A percentile compares a stretch with the other conserved stretches of the same genome.
These are phyloP conservation scores for Microcebus lehilahytsara DNA, from an alignment of 2,113 vertebrate genomes.

Conservation along the genomic window DNA sequence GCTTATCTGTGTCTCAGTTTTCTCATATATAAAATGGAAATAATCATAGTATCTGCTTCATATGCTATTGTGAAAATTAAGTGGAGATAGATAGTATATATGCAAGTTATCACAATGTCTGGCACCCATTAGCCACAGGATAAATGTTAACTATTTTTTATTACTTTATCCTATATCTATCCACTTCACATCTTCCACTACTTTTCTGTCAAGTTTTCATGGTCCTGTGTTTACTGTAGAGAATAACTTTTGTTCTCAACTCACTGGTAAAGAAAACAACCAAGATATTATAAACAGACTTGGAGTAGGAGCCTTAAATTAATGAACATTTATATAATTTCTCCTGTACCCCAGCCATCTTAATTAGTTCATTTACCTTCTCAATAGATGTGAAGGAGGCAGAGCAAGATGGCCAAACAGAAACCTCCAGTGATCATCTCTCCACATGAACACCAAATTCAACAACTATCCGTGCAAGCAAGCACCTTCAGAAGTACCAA, in stretches of 20 bases:
- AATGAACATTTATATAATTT: background rate
- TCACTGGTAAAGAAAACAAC: conserved; percentile 10
- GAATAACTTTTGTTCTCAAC: background rate
- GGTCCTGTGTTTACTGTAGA: background rate
- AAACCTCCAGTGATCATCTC: no score
- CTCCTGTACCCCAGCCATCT: background rate
- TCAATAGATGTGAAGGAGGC: background rate
- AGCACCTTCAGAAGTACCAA: no score
- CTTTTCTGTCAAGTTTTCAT: background rate
- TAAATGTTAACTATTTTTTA: conserved; percentile 16
- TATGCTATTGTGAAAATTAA: background rate
- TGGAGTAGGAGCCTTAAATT: background rate
- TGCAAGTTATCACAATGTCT: background rate
- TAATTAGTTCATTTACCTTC: background rate
- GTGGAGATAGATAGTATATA: background rate
- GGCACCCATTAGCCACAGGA: background rate
- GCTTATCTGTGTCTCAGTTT: background rate
- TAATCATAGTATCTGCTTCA: background rate
- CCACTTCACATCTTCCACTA: background rate
- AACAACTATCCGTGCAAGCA: no score
- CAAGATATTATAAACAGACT: background rate
- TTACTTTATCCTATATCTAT: background rate
- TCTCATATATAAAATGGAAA: background rate
- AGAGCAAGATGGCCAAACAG: no score
- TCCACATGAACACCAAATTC: no score